phyloP scores from a whole-genome alignment of 2,797 vertebrate genomes.

The Sandelia bainsii region DNA sequence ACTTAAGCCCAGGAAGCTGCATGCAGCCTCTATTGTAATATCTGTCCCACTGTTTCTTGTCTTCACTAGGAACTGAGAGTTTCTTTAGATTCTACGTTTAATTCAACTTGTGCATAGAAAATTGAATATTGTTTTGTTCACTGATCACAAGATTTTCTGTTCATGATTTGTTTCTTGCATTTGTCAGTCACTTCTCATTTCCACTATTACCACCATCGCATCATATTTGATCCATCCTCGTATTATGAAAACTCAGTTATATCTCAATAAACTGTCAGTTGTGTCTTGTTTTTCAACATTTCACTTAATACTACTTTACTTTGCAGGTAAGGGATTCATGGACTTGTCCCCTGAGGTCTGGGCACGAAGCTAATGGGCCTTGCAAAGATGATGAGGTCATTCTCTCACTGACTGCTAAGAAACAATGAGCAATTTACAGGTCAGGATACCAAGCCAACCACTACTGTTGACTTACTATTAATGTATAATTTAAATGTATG shows the following conservation, averaged over 20 bases:
- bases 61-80: conserved; percentile 4
- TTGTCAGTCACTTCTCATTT: neutral
- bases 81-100: conserved; percentile 23
- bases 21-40: conserved; percentile 40
- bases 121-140: neutral
- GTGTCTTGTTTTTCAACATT: conserved; percentile 50
- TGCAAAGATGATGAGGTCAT: conserved; percentile 82
- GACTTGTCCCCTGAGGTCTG: conserved; percentile 72
- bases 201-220: neutral
- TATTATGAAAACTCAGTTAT: neutral
- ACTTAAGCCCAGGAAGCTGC: conserved; percentile 55
- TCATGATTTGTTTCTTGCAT: neutral
- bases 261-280: conserved; percentile 38
- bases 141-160: neutral
- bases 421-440: conserved; percentile 70
- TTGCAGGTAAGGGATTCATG: conserved; percentile 76
- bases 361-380: conserved; percentile 79
- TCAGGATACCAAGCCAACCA: conserved; percentile 40
- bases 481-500: conserved; percentile 66
- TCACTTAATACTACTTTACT: conserved; percentile 71
- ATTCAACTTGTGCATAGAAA: neutral
- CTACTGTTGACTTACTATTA: conserved; percentile 49
- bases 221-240: neutral
- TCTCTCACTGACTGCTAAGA: conserved; percentile 60
- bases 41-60: conserved; percentile 16